phyloP scores from a whole-genome alignment of 1,140 invertebrate genomes.

The Lordiphosa clarofinis region DNA sequence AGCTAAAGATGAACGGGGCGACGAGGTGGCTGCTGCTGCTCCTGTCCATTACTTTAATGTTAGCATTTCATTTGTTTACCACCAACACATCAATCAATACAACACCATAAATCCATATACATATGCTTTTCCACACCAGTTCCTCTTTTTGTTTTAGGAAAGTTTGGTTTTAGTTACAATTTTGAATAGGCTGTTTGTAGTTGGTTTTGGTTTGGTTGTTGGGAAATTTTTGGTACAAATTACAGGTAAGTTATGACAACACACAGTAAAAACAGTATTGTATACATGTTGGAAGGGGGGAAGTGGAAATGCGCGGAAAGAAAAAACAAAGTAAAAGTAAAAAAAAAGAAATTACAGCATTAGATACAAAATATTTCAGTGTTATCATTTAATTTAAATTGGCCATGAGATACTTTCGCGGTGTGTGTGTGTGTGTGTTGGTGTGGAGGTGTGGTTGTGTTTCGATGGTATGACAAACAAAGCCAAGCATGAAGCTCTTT shows the following conservation, averaged over 20 bases:
- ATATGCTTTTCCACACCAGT: constrained; percentile 34
- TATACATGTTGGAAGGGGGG: constrained; percentile 41
- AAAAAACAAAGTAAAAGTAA: constrained; percentile 67
- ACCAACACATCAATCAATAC: constrained; percentile 49
- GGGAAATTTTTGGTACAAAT: constrained; percentile 48
- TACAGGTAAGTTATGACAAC: constrained; percentile 59
- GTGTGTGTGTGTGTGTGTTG: constrained; percentile 10
- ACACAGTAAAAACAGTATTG: constrained; percentile 48
- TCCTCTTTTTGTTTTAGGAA: constrained; percentile 49
- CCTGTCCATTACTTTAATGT: constrained; percentile 51
- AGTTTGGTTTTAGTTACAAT: constrained; percentile 61
- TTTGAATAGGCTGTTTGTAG: constrained; percentile 55
- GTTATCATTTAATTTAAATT: constrained; percentile 31
- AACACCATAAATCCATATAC: constrained; percentile 55
- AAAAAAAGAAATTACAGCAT: constrained; percentile 74
- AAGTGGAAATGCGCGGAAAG: constrained; percentile 62
- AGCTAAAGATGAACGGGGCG: constrained; percentile 38
- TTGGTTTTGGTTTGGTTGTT: constrained; percentile 57
- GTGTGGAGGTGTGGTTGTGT: constrained; percentile 7
- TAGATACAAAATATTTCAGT: constrained; percentile 70
- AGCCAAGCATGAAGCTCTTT: constrained; percentile 33
- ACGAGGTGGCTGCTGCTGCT: constrained; percentile 28
- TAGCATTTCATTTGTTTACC: constrained; percentile 43
- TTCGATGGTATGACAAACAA: constrained; percentile 18
- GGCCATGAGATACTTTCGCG: too few relatives aligned